Evolutionary conservation across 37 sponge, comb jelly and placozoan genomes (phyloP).

Genomic region (Theonella swinhoei): DNA sequence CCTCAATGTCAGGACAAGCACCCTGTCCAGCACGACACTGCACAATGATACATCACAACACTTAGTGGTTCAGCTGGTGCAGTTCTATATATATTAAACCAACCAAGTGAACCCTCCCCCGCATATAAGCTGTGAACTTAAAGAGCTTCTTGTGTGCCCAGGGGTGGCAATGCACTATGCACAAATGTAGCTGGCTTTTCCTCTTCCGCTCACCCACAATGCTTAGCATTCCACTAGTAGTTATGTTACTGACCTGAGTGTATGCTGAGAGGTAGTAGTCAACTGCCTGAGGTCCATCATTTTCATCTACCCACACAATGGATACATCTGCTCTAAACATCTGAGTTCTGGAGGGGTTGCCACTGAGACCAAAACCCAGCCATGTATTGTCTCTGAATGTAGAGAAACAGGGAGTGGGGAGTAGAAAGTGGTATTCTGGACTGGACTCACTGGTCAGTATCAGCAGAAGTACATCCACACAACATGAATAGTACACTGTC

Average conservation of each 20-base stretch:
- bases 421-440: background rate
- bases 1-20: constrained; percentile 25
- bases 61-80: too few relatives aligned
- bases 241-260: constrained; percentile 55
- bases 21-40: constrained; percentile 35
- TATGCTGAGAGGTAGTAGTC: constrained; percentile 59
- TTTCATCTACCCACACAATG: constrained; percentile 41
- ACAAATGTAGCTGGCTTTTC: too few relatives aligned
- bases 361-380: constrained; percentile 80
- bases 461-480: constrained; percentile 41
- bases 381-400: constrained; percentile 27
- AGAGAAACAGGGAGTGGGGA: background rate
- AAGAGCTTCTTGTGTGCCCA: too few relatives aligned
- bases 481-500: constrained; percentile 17
- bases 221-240: too few relatives aligned
- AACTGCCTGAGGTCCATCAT: constrained; percentile 40
- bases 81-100: too few relatives aligned
- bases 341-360: constrained; percentile 1
- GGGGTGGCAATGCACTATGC: too few relatives aligned
- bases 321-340: constrained; percentile 67
- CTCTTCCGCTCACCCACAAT: too few relatives aligned
- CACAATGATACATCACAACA: constrained; percentile 1
- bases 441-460: background rate
- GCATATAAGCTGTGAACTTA: too few relatives aligned
- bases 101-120: too few relatives aligned